Conservation (phyloP, 2,888 invertebrate species). For the Agriopis leucophaearia region DNA sequence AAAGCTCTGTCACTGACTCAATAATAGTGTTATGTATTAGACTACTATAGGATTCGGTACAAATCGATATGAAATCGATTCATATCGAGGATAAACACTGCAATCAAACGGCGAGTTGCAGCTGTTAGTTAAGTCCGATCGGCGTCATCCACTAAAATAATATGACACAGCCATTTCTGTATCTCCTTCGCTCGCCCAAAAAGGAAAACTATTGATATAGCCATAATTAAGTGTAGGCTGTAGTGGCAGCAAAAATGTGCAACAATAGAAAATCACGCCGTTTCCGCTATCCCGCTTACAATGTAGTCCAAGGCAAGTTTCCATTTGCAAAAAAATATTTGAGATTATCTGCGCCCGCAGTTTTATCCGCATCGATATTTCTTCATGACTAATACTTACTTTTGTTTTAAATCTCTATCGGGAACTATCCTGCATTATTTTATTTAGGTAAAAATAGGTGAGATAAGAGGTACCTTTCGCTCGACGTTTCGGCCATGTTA, state of each 20-base stretch:
- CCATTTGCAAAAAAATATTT: no score
- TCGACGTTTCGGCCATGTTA: no score
- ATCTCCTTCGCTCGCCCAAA: slow-evolving; percentile 73
- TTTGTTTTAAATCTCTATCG: no score
- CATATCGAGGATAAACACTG: slow-evolving; percentile 81
- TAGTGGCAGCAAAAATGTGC: slow-evolving; percentile 61
- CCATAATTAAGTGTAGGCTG: slow-evolving; percentile 70
- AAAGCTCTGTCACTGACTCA: slow-evolving; percentile 24
- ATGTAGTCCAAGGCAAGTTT: no score
- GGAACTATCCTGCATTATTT: no score
- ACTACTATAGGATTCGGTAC: slow-evolving; percentile 77
- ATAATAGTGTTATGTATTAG: slow-evolving; percentile 59
- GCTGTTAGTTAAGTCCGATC: slow-evolving; percentile 78
- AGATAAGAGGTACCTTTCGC: no score
- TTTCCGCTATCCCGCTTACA: no score
- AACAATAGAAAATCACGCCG: neutral
- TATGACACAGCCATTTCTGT: slow-evolving; percentile 85
- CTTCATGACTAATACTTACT: no score
- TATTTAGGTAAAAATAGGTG: no score
- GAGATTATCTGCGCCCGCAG: no score
- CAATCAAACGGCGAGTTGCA: slow-evolving; percentile 79
- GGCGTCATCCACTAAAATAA: slow-evolving; percentile 85
- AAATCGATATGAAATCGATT: slow-evolving; percentile 82
- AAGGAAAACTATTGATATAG: slow-evolving; percentile 74
- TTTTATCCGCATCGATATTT: no score